phyloP scores from a whole-genome alignment of 1,140 invertebrate species.

The Akabosia matsudoensis region DNA sequence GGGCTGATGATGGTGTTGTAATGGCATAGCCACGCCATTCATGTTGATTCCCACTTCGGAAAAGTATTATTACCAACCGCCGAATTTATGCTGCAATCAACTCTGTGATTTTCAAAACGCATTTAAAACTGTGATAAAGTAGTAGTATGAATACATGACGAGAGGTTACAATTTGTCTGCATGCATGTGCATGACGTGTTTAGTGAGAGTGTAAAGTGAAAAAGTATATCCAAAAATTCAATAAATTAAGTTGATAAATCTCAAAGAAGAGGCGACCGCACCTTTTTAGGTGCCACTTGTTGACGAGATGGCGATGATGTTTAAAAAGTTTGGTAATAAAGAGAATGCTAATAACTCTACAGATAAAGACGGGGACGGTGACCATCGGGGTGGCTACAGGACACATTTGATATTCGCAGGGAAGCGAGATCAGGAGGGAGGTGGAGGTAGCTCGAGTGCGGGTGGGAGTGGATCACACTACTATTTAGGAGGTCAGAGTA shows the following conservation, averaged over 20 bases:
- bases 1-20: too few relatives aligned
- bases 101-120: too few relatives aligned
- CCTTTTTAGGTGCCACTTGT: neutral
- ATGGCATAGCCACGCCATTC: too few relatives aligned
- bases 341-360: neutral
- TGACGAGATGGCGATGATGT: slow-evolving; percentile 38
- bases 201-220: too few relatives aligned
- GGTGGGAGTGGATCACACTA: slow-evolving; percentile 35
- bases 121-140: too few relatives aligned
- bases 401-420: slow-evolving; percentile 47
- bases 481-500: slow-evolving; percentile 29
- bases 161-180: too few relatives aligned
- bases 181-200: too few relatives aligned
- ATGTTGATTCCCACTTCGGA: too few relatives aligned
- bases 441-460: slow-evolving; percentile 32
- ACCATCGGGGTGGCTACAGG: slow-evolving; percentile 43
- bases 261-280: neutral
- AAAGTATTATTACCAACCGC: too few relatives aligned
- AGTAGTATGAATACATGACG: too few relatives aligned
- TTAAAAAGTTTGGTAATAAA: slow-evolving; percentile 45
- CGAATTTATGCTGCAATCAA: too few relatives aligned
- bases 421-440: slow-evolving; percentile 43
- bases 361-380: slow-evolving; percentile 37
- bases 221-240: neutral
- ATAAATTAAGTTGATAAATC: neutral